Evolutionary conservation across 1,140 invertebrate genomes (phyloP).

Genomic region (Drosophila asahinai): DNA sequence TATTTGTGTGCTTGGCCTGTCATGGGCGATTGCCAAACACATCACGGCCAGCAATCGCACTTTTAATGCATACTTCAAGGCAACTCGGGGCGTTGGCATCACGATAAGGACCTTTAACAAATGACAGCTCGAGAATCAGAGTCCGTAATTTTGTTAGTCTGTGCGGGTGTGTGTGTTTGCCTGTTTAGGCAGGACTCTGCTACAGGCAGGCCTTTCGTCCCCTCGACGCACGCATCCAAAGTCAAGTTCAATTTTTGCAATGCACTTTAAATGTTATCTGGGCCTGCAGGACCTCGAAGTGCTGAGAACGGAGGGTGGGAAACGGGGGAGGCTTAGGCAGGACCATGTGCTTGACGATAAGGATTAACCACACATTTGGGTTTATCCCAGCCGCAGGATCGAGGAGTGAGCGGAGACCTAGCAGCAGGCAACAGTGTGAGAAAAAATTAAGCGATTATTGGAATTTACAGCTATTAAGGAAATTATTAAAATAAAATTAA

Average conservation of each 20-base stretch:
- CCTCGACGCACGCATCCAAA: constrained; percentile 29
- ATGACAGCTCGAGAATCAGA: constrained; percentile 53
- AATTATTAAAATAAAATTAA: not conserved
- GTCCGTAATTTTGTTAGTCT: constrained; percentile 34
- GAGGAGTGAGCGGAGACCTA: not conserved
- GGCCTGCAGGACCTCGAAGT: constrained; percentile 5
- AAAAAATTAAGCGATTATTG: constrained; percentile 1
- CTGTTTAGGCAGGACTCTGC: constrained; percentile 28
- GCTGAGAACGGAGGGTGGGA: constrained; percentile 3
- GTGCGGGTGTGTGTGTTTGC: constrained; percentile 25
- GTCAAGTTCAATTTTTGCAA: constrained; percentile 60
- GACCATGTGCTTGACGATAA: constrained; percentile 31
- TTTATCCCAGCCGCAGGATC: constrained; percentile 7
- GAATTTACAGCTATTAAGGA: not conserved
- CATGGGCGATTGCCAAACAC: constrained; percentile 54
- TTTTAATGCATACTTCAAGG: constrained; percentile 64
- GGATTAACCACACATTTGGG: constrained; percentile 41
- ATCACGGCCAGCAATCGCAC: constrained; percentile 58
- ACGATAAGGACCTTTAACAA: constrained; percentile 59
- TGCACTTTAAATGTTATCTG: constrained; percentile 61
- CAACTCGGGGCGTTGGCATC: constrained; percentile 55
- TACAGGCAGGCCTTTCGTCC: constrained; percentile 24
- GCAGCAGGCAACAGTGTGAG: constrained; percentile 12
- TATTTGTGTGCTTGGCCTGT: constrained; percentile 75
- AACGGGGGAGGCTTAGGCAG: not conserved